Conservation (phyloP, 2,797 vertebrate genomes). For the Cercopithecus diana region DNA sequence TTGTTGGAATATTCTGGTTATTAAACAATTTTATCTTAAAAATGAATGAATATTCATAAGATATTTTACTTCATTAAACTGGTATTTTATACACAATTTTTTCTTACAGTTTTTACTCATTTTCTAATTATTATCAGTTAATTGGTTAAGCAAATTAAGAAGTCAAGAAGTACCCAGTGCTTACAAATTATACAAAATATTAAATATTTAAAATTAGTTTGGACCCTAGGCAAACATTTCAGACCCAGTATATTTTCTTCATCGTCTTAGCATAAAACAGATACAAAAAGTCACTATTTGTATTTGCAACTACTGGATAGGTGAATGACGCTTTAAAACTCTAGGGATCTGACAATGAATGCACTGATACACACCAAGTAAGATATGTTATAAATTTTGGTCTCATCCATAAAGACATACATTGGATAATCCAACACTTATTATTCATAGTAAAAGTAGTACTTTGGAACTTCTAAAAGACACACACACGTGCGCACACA, state of each 20-base stretch:
- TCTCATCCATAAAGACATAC: background rate
- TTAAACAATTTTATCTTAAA: background rate
- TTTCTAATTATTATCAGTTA: background rate
- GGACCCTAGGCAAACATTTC: background rate
- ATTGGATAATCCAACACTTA: background rate
- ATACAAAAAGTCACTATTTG: background rate
- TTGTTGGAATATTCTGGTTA: background rate
- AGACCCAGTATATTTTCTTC: background rate
- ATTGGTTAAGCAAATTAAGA: background rate
- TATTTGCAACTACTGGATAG: background rate
- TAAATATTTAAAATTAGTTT: constrained; percentile 5
- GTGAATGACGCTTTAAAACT: background rate
- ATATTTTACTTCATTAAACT: background rate
- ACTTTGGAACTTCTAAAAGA: background rate
- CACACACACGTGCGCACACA: background rate
- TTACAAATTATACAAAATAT: background rate
- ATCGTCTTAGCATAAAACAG: background rate
- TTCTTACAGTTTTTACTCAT: background rate
- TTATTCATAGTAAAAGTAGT: background rate
- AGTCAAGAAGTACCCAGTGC: background rate
- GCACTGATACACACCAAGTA: background rate
- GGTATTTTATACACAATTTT: background rate
- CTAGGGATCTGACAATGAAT: background rate
- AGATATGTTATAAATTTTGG: background rate
- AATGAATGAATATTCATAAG: background rate